Evolutionary conservation across 2,888 invertebrate species (phyloP), one percentile per base, ranked within the genome.

Genomic region (Bombyx huttoni): DNA sequence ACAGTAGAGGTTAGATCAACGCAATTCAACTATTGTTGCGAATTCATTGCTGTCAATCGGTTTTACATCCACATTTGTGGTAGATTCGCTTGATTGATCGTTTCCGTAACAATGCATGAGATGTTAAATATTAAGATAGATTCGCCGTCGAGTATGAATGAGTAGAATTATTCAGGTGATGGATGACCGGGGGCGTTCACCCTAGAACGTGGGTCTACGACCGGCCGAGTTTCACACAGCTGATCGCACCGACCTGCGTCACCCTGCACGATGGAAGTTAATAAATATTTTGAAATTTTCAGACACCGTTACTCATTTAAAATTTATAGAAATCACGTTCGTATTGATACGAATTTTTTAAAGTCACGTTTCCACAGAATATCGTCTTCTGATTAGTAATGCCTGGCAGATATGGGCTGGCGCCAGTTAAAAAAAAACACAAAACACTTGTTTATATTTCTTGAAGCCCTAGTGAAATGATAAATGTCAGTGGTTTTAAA

Each of bases 201-300:
- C 85, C 75, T 61, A 48, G 58, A 54, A 51, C 54, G 59, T 61
- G 68, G 82, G 85, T 81, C 83, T 78, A 61, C 71, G 86, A 85
- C 86, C 87, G 82, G 68, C 84, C 84, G 78, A 84, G 78, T 80
- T 82, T 70, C 68, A 65, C 63, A 65, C 85, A 87, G 84, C 85
- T 86, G 86, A 85, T 83, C 81, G 73, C 48, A 53, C 57, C 54
- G 54, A 51, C 49, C 58, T 61, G 58, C 69, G 65, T 69, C 66
- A 62, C 66, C 58, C 59, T 59, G 62, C 62, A 59, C 56, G 61
- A 57, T 61, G 58, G 57, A 52, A 51, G 51, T 70, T 73, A 69
- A 75, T 66, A 71, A 70, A 73, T 67, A 65, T 65, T 63, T 68
- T 62, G 59, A 53, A 58, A 57, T 57, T 60, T 64, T 64, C 62